phyloP scores from a whole-genome alignment of 1,140 invertebrate genomes.

The Calephelis nemesis region DNA sequence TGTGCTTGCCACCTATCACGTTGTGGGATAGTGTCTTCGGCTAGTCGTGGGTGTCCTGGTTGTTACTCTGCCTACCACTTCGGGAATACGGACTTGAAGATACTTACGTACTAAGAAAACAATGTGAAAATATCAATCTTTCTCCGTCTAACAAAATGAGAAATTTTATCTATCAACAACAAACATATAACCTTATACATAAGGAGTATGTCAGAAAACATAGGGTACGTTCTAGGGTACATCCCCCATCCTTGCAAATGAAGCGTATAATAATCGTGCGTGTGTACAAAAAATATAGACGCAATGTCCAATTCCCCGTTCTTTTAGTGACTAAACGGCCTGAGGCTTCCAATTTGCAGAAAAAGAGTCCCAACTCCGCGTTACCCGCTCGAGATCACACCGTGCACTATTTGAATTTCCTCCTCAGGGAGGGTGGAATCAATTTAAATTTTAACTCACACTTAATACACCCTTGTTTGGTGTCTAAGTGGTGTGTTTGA shows the following conservation, averaged over 20 bases:
- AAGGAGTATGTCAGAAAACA: constrained; percentile 3
- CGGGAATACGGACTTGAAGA: too few species aligned
- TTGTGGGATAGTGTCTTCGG: too few species aligned
- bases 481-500: constrained; percentile 78
- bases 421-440: constrained; percentile 71
- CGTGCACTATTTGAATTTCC: constrained; percentile 76
- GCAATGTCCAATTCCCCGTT: constrained; percentile 49
- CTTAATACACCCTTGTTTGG: constrained; percentile 79
- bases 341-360: constrained; percentile 73
- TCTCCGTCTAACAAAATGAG: too few species aligned
- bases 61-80: too few species aligned
- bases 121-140: too few species aligned
- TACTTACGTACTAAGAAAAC: too few species aligned
- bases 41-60: too few species aligned
- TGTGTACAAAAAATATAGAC: constrained; percentile 47
- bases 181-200: not conserved
- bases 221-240: not conserved
- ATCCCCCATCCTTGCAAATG: constrained; percentile 52
- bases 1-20: too few species aligned
- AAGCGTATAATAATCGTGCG: constrained; percentile 58
- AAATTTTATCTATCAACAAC: not conserved
- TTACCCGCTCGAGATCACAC: constrained; percentile 71
- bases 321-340: constrained; percentile 66
- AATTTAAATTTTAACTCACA: constrained; percentile 79
- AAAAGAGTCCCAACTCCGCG: constrained; percentile 72